A percentile compares a stretch with the other conserved stretches of the same genome.
phyloP scores from a whole-genome alignment of 2,113 vertebrate species.

The Ciconia boyciana region DNA sequence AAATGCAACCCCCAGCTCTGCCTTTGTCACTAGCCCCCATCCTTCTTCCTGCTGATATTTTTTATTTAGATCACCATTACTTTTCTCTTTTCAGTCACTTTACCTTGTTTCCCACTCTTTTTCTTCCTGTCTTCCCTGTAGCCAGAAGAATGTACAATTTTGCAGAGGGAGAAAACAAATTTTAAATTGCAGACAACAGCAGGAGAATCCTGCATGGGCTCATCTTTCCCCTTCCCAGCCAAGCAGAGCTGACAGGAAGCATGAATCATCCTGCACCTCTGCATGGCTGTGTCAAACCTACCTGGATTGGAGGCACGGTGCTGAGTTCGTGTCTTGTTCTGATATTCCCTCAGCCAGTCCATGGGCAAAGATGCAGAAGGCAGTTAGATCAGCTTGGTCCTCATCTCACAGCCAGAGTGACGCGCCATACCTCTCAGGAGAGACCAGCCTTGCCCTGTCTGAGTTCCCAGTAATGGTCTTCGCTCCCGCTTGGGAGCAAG shows the following conservation, averaged over 20 bases:
- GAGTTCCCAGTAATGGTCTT: not conserved
- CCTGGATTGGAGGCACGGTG: not conserved
- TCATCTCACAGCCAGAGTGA: not conserved
- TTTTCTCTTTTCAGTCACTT: not conserved
- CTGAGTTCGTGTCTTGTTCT: not conserved
- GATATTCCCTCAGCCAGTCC: not conserved
- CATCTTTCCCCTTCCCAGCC: not conserved
- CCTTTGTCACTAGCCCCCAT: not conserved
- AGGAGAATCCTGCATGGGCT: not conserved
- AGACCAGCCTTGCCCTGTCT: not conserved
- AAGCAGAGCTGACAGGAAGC: not conserved
- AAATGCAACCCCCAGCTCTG: not conserved
- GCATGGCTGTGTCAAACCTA: not conserved
- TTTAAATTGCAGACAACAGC: not conserved
- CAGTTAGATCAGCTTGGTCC: not conserved
- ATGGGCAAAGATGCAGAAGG: not conserved
- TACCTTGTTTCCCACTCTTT: not conserved
- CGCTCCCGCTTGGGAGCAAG: accelerated
- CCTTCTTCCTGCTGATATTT: not conserved
- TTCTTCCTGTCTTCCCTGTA: not conserved
- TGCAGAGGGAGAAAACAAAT: not conserved
- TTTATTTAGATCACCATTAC: not conserved
- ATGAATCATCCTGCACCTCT: not conserved
- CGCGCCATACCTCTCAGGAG: not conserved
- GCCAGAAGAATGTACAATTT: not conserved